Base-by-base conservation (phyloP, 1,140 invertebrate species). In the Euwallacea fornicatus region DNA sequence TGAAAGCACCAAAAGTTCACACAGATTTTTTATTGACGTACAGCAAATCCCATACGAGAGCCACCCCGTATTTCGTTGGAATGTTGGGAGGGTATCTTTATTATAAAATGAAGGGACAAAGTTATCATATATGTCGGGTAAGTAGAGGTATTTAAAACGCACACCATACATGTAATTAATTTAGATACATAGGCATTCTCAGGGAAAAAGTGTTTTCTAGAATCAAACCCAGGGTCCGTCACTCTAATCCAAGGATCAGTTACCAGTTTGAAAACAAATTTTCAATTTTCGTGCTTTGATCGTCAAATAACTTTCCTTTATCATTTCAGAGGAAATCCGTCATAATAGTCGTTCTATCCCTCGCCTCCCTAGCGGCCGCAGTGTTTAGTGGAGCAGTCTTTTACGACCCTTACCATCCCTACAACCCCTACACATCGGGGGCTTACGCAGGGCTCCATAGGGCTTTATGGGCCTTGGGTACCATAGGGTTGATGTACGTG, bases 391-490 rank as follows among this genome's bases (percentile, higher is more conserved):
- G 83, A 0, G 78, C 79, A 4, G 75, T 82, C 0, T 83, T 84
- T 68, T 81, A 81, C 66, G 62, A 81, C 69, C 78, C 84, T 0
- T 84, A 83, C 77, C 80, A 83, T 11, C 73, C 74, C 11, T 85
- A 85, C 75, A 78, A 83, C 33, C 76, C 79, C 0, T 15, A 83
- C 0, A 83, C 84, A 68, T 83, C 85, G 7, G 84, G 86, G 2
- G 46, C 86, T 21, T 90, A 89, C 75, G 85, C 86, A 0, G 83
- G 83, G 3, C 75, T 89, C 2, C 85, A 87, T 72, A 78, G 88
- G 68, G 81, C 85, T 3, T 79, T 83, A 0, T 90, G 87, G 86
- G 84, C 84, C 0, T 44, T 83, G 2, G 83, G 84, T 0, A 77
- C 86, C 0, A 78, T 82, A 0, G 81, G 86, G 73, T 66, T 90